Evolutionary conservation across 2,888 invertebrate species (phyloP).

Genomic region (Frankliniella intonsa): DNA sequence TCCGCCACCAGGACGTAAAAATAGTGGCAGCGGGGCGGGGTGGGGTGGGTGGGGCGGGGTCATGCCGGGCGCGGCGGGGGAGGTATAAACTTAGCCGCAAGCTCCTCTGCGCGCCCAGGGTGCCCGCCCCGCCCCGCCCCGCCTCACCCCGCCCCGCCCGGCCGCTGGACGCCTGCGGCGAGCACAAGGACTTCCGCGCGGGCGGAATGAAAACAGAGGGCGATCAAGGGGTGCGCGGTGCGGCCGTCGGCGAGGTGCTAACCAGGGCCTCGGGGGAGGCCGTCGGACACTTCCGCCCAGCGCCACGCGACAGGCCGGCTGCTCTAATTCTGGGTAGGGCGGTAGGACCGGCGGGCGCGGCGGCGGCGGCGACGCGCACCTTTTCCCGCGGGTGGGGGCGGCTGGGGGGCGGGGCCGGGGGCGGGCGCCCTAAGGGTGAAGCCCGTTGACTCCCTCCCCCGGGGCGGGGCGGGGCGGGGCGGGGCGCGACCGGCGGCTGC

Average conservation of each 20-base stretch:
- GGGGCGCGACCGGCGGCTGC: neutral
- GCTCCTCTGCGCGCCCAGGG: neutral
- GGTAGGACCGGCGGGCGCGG: neutral
- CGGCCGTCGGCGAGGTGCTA: too few relatives aligned
- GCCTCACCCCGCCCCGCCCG: neutral
- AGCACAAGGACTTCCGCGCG: neutral
- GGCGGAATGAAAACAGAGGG: too few relatives aligned
- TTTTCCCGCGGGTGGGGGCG: neutral
- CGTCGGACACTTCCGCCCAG: too few relatives aligned
- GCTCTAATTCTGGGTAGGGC: neutral
- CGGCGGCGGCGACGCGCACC: neutral
- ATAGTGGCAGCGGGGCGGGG: neutral
- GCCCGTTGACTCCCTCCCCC: neutral
- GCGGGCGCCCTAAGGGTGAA: neutral
- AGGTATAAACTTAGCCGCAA: conserved; percentile 12
- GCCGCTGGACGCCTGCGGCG: neutral
- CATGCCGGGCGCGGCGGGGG: neutral
- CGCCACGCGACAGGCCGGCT: too few relatives aligned
- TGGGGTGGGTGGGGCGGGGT: neutral
- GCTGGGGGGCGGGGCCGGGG: neutral
- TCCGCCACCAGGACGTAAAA: neutral
- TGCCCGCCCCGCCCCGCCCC: neutral
- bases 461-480: neutral
- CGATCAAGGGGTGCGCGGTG: too few relatives aligned
- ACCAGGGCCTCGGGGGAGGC: too few relatives aligned